Evolutionary conservation across 1,140 invertebrate genomes (phyloP), one percentile per base, ranked within the genome.

Genomic region (Adoxophyes honmai): DNA sequence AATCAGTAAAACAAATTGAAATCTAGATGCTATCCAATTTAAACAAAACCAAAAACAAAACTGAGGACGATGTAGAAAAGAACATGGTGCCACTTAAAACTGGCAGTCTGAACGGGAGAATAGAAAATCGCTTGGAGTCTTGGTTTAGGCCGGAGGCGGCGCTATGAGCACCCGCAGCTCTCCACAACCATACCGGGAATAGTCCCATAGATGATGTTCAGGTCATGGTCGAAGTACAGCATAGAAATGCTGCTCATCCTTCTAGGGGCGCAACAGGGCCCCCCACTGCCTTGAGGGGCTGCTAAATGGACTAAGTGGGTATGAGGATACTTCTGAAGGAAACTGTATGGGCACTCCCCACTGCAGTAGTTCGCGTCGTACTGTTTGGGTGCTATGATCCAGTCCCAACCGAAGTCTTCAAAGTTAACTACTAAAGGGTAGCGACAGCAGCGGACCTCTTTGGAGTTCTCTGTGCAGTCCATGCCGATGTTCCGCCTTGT

Each of bases 351-450:
- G 90, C 98, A 99, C 70, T 98, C 96, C 1, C 98, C 98, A 58
- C 95, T 94, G 90, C 98, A 99, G 89, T 98, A 99, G 89, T 98
- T 97, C 11, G 98, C 98, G 74, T 98, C 94, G 89, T 99, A 99
- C 64, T 94, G 93, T 70, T 96, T 96, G 0, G 98, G 98, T 0
- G 98, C 98, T 34, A 99, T 97, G 70, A 99, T 98, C 95, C 98
- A 99, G 73, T 99, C 97, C 98, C 98, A 99, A 8, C 97, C 97
- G 75, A 99, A 97, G 64, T 97, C 96, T 67, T 95, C 95, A 87
- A 99, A 99, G 89, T 99, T 96, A 9, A 99, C 97, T 8, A 95
- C 96, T 11, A 99, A 91, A 0, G 96, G 95, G 81, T 97, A 98
- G 10, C 96, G 93, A 79, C 97, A 98, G 83, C 97, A 98, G 15